A percentile compares a stretch with the other conserved stretches of the same genome.
These are phyloP conservation scores for Ophion costatus DNA, from an alignment of 2,888 invertebrate species.

Conservation along the genomic window DNA sequence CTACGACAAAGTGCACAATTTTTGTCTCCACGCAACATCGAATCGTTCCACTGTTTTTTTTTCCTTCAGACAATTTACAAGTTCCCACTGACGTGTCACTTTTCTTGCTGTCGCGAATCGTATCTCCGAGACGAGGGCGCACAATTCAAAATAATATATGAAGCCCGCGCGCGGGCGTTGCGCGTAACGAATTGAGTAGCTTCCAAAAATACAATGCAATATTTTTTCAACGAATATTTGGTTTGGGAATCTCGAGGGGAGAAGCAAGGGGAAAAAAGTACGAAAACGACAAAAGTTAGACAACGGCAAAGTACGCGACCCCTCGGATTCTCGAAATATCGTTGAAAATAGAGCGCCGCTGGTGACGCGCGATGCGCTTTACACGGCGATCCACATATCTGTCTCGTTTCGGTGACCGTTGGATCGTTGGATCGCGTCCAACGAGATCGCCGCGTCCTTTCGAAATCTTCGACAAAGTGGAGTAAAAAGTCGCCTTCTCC, in stretches of 20 bases:
- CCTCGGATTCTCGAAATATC: slow-evolving; percentile 65
- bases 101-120: not conserved
- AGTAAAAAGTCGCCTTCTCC: not conserved
- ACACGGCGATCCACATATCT: slow-evolving; percentile 2
- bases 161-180: no score
- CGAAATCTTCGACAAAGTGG: not conserved
- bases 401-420: slow-evolving; percentile 37
- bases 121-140: not conserved
- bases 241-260: not conserved
- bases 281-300: slow-evolving; percentile 23
- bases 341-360: slow-evolving; percentile 61
- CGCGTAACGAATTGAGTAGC: not conserved
- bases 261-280: not conserved
- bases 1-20: not conserved
- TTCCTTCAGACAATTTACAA: not conserved
- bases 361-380: slow-evolving; percentile 3
- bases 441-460: slow-evolving; percentile 48
- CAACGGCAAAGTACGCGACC: slow-evolving; percentile 12
- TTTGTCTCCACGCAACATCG: not conserved
- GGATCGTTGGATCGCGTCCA: slow-evolving; percentile 55
- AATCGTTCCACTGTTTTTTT: not conserved
- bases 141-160: no score
- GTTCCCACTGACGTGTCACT: not conserved
- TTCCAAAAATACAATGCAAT: not conserved
- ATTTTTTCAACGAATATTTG: not conserved